phyloP scores from a whole-genome alignment of 1,140 invertebrate genomes.

The Brachystomella parvula region DNA sequence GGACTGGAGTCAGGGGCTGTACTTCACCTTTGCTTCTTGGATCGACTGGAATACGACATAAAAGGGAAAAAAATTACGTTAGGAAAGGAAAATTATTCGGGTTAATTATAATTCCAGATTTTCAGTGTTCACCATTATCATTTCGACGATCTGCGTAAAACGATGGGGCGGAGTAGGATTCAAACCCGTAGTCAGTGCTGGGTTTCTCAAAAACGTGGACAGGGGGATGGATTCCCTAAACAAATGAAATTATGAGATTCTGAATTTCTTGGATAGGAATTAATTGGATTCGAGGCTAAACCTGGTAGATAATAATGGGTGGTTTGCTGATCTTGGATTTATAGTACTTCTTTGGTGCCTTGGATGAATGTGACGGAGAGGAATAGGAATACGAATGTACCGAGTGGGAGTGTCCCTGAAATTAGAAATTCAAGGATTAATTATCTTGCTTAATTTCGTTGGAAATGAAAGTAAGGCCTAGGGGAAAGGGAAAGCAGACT shows the following conservation, averaged over 20 bases:
- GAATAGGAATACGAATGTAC: not conserved
- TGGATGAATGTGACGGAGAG: not conserved
- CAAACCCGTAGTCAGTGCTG: not conserved
- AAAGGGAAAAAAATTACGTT: not conserved
- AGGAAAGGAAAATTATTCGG: not conserved
- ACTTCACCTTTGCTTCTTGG: slow-evolving; percentile 1
- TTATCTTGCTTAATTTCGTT: not conserved
- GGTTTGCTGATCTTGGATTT: slow-evolving; percentile 39
- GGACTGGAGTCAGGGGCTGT: not conserved
- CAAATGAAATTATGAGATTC: no score
- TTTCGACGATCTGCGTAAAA: not conserved
- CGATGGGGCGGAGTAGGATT: not conserved
- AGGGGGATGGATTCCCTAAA: slow-evolving; percentile 44
- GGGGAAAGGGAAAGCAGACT: no score
- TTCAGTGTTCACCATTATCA: not conserved
- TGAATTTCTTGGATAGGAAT: no score
- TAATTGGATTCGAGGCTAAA: no score
- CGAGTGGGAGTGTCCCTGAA: not conserved
- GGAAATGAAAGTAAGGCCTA: no score
- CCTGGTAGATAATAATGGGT: slow-evolving; percentile 46
- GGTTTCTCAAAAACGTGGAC: slow-evolving; percentile 43
- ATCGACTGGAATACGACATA: not conserved
- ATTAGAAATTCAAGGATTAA: not conserved
- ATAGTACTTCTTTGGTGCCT: not conserved
- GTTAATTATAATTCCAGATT: not conserved